Evolutionary conservation across 2,797 vertebrate genomes (phyloP).

Genomic region (Hydrophis major): DNA sequence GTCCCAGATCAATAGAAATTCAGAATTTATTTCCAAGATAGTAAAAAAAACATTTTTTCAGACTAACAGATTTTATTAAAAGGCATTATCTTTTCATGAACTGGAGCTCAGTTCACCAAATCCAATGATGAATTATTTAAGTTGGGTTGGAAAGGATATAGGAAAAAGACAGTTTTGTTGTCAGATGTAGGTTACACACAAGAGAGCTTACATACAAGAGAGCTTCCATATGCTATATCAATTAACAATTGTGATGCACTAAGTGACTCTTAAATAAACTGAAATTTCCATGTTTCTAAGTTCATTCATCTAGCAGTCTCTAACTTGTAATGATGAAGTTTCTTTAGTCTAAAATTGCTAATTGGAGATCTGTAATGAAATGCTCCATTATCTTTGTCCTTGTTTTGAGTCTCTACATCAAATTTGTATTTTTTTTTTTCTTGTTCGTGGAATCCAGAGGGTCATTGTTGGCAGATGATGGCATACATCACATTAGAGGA

Average conservation of each 20-base stretch:
- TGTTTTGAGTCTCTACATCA: neutral
- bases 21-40: neutral
- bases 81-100: neutral
- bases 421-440: neutral
- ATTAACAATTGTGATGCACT: neutral
- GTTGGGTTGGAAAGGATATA: neutral
- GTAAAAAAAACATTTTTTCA: neutral
- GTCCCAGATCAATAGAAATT: neutral
- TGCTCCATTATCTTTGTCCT: neutral
- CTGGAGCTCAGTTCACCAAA: neutral
- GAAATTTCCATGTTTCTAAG: neutral
- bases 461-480: neutral
- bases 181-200: neutral
- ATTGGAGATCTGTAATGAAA: neutral
- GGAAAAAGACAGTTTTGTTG: neutral
- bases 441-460: neutral
- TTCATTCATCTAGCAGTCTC: neutral
- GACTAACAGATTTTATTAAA: neutral
- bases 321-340: neutral
- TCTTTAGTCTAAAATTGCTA: neutral
- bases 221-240: neutral
- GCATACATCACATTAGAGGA: neutral
- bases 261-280: neutral
- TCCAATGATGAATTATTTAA: neutral
- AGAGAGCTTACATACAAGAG: neutral